Evolutionary conservation across 1,140 invertebrate species (phyloP).

Genomic region (honey bee (Apis mellifera)): DNA sequence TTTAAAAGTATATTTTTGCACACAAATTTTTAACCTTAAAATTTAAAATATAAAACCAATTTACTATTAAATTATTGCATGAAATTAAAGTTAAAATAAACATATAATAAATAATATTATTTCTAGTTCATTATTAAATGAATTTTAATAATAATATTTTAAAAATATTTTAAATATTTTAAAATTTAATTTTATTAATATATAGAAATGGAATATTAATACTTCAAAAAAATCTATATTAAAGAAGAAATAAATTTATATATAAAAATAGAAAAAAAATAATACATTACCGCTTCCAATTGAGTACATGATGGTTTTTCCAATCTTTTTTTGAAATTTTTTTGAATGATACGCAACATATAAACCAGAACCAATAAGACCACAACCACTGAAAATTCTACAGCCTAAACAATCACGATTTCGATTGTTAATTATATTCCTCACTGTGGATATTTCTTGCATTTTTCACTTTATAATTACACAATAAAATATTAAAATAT

Average conservation of each 20-base stretch:
- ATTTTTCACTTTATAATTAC: not conserved
- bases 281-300: constrained; percentile 66
- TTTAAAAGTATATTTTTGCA: not conserved
- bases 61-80: not conserved
- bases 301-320: constrained; percentile 68
- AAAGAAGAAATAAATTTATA: not conserved
- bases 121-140: not conserved
- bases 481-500: not conserved
- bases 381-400: constrained; percentile 74
- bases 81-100: not conserved
- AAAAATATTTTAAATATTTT: not conserved
- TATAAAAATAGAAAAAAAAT: not conserved
- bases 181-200: not conserved
- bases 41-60: not conserved
- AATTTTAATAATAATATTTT: not conserved
- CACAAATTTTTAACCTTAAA: not conserved
- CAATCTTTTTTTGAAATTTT: constrained; percentile 66
- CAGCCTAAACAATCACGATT: constrained; percentile 75
- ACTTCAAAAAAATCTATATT: not conserved
- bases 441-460: constrained; percentile 31
- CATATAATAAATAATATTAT: not conserved
- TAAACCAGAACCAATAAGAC: constrained; percentile 76
- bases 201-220: not conserved
- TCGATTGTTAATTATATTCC: constrained; percentile 63
- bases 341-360: constrained; percentile 75